These are phyloP conservation scores for Catocala sponsa DNA, from an alignment of 2,888 invertebrate genomes.

Conservation along the genomic window DNA sequence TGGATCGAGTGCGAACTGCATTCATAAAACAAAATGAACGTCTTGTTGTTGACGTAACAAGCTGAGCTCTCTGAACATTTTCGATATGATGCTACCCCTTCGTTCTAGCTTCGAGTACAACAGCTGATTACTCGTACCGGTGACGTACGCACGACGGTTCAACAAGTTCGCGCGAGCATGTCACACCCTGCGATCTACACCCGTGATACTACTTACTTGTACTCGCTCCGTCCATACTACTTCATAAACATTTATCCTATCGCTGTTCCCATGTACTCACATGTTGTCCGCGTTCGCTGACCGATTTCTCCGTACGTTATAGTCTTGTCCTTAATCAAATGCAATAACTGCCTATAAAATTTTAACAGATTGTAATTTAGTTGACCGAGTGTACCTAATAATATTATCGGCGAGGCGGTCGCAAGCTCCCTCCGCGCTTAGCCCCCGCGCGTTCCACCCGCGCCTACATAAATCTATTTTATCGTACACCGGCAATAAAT, in stretches of 20 bases:
- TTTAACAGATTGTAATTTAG: constrained; percentile 64
- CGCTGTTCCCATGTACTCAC: constrained; percentile 1
- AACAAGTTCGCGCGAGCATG: constrained; percentile 37
- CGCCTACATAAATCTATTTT: constrained; percentile 87
- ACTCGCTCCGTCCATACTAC: constrained; percentile 7
- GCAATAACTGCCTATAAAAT: constrained; percentile 58
- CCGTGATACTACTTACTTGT: constrained; percentile 3
- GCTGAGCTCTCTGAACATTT: not conserved
- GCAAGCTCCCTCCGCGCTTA: constrained; percentile 52
- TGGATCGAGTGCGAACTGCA: too few species aligned
- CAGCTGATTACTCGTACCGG: constrained; percentile 25
- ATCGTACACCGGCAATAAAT: constrained; percentile 87
- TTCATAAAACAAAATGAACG: not conserved
- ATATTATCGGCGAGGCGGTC: constrained; percentile 71
- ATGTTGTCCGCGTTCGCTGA: constrained; percentile 15
- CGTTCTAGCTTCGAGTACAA: constrained; percentile 5
- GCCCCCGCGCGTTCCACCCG: constrained; percentile 54
- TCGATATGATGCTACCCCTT: constrained; percentile 10
- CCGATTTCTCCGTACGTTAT: constrained; percentile 36
- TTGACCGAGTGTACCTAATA: constrained; percentile 76
- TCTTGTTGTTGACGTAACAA: constrained; percentile 11
- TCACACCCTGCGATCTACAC: constrained; percentile 13
- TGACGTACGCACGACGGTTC: constrained; percentile 23
- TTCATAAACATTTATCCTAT: constrained; percentile 16
- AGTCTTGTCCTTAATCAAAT: constrained; percentile 51